These are phyloP conservation scores for Diorhabda elongata DNA, from an alignment of 1,140 invertebrate species.

Conservation along the genomic window DNA sequence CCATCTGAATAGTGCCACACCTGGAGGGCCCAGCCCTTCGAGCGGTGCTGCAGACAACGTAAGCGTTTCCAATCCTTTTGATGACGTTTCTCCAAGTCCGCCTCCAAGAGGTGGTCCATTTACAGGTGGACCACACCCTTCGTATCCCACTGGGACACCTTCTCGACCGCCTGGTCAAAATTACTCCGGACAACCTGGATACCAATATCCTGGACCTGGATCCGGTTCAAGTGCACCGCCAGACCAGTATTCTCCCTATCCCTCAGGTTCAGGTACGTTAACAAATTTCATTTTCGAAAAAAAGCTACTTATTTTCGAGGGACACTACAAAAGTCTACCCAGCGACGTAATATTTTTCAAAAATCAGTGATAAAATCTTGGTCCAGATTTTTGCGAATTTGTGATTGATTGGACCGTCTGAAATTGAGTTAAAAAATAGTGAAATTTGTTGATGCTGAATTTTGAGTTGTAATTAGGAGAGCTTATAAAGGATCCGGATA, in stretches of 20 bases:
- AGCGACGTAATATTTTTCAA: too few species aligned
- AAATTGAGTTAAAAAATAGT: too few species aligned
- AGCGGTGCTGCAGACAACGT: slow-evolving; percentile 60
- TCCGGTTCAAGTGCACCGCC: slow-evolving; percentile 48
- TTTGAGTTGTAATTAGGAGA: too few species aligned
- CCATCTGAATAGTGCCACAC: slow-evolving; percentile 48
- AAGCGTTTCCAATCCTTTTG: slow-evolving; percentile 77
- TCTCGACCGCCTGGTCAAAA: slow-evolving; percentile 34
- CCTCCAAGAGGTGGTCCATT: slow-evolving; percentile 43
- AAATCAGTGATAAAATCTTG: too few species aligned
- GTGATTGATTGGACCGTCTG: too few species aligned
- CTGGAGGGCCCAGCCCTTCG: slow-evolving; percentile 43
- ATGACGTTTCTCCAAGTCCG: slow-evolving; percentile 62
- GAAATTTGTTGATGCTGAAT: too few species aligned
- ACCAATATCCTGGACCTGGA: slow-evolving; percentile 46
- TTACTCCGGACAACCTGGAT: slow-evolving; percentile 37
- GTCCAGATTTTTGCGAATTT: too few species aligned
- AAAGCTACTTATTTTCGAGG: too few species aligned
- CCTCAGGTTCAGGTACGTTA: slow-evolving; percentile 51
- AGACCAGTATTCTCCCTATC: slow-evolving; percentile 55
- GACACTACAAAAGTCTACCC: too few species aligned
- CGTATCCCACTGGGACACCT: slow-evolving; percentile 49
- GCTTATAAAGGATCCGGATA: too few species aligned
- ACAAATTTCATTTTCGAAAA: too few species aligned
- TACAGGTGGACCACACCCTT: slow-evolving; percentile 44